Percentiles rank a stretch among this genome's conserved stretches.
Evolutionary conservation across 2,888 invertebrate genomes (phyloP).

Genomic region (Macrosiphum euphorbiae): DNA sequence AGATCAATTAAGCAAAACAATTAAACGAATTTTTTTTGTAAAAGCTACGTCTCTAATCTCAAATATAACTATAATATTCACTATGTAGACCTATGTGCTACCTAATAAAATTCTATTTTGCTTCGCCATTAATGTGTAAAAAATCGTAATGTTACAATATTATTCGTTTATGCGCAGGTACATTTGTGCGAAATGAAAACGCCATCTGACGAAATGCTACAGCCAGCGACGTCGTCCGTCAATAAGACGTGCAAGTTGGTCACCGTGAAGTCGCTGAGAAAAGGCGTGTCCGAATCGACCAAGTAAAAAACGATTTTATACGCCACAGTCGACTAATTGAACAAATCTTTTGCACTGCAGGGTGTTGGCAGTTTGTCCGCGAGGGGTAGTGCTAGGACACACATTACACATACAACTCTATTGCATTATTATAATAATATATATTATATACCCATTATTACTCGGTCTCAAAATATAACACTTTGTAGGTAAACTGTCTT

Average conservation of each 20-base stretch:
- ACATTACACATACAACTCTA: neutral
- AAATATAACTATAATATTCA: neutral
- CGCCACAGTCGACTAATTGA: conserved; percentile 8
- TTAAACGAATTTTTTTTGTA: neutral
- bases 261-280: conserved; percentile 80
- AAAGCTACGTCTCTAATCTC: neutral
- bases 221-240: conserved; percentile 56
- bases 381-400: neutral
- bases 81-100: neutral
- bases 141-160: neutral
- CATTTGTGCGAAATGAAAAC: conserved; percentile 76
- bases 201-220: conserved; percentile 63
- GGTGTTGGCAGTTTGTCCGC: neutral
- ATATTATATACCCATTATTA: neutral
- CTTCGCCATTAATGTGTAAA: neutral
- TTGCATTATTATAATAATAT: neutral
- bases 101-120: neutral
- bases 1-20: neutral
- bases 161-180: conserved; percentile 69
- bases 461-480: neutral
- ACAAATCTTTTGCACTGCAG: neutral
- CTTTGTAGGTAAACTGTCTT: neutral
- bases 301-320: conserved; percentile 69
- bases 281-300: conserved; percentile 74
- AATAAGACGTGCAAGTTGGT: conserved; percentile 73